Evolutionary conservation across 2,113 vertebrate species (phyloP), one percentile per base, ranked within the genome.

Genomic region (Lepus europaeus): DNA sequence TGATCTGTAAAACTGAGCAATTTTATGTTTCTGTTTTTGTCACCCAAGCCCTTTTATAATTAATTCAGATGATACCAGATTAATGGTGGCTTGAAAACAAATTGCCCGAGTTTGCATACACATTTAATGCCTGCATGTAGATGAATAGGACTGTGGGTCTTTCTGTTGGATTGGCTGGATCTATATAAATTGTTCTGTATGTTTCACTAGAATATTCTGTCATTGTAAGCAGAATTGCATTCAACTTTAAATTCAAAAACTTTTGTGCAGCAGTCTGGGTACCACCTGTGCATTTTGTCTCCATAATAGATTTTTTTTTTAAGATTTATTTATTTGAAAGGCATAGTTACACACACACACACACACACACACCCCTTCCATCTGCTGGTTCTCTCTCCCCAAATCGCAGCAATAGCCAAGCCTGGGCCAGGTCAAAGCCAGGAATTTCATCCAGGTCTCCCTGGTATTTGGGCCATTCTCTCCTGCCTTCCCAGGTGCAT

Each of bases 231-330:
- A 90, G 79, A 97, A 87, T 82, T 86, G 63, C 68, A 91, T 96
- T 97, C 93, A 95, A 56, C 83, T 97, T 97, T 97, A 91, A 5
- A 0, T 97, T 95, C 91, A 91, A 93, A 97, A 97, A 96, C 87
- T 95, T 39, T 68, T 95, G 68, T 89, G 90, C 49, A 76, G 83
- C 95, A 98, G 92, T 93, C 78, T 94, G 95, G 96, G 76, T 66
- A 87, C 39, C 59, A 66, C 5, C 89, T 73, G 81, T 59, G 0
- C 90, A 97, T 97, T 98, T 94, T 93, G 77, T 97, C 97, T 97
- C 96, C 96, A 92, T 59, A 59, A 59, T 59, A 19, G 56, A 59
- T 59, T 59, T 59, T 56, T 59, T 56, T 59, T 59, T 17, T 59
- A 59, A 59, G 19, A 59, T 59, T 59, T 19, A 59, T 59, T 59